These are phyloP conservation scores for Meloidogyne hapla DNA, from an alignment of 1,140 invertebrate species.

Conservation along the genomic window DNA sequence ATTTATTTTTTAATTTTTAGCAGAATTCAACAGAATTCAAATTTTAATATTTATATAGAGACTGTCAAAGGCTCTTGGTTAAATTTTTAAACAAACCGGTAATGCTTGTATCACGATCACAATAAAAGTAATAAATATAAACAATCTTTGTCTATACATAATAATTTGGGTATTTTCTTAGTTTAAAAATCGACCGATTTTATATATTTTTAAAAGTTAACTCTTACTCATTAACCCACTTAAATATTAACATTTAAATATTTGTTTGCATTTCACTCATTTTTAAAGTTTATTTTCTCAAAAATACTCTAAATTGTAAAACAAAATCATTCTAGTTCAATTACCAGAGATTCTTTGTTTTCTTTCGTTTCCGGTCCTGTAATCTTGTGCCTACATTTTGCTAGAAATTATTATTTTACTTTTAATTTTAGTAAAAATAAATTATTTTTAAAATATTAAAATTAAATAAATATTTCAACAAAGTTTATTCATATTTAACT, in stretches of 20 bases:
- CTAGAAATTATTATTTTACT: no score
- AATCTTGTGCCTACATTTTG: not conserved
- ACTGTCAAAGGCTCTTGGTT: no score
- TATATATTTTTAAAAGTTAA: not conserved
- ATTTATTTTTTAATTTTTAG: no score
- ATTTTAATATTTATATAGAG: no score
- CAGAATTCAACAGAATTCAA: no score
- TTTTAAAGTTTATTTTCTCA: not conserved
- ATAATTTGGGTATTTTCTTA: not conserved
- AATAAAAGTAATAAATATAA: not conserved
- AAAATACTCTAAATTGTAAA: not conserved
- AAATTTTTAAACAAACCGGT: not conserved
- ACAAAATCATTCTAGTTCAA: not conserved
- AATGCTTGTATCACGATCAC: not conserved
- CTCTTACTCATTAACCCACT: not conserved
- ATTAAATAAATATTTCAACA: not conserved
- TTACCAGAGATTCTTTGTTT: not conserved
- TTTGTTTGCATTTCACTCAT: not conserved
- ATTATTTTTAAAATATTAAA: no score
- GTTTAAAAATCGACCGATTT: not conserved
- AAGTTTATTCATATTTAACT: not conserved
- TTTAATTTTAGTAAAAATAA: no score
- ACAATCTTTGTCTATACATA: not conserved
- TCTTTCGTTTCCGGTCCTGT: not conserved
- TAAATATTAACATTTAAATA: not conserved